Evolutionary conservation across 2,888 invertebrate species (phyloP).

Genomic region (Epirrhoe tristata): DNA sequence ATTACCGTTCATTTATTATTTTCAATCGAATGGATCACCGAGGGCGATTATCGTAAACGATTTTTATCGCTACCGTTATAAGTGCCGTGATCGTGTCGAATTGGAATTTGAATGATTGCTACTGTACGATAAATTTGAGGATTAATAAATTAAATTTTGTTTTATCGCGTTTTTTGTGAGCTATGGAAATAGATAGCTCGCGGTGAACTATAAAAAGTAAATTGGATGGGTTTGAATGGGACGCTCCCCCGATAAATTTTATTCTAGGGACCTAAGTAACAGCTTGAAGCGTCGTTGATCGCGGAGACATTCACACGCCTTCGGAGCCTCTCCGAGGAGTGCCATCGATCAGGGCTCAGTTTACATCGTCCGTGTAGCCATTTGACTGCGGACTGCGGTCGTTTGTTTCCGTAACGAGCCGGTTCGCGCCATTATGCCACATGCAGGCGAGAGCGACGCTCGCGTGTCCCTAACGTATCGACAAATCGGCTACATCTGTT

Average conservation of each 20-base stretch:
- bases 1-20: constrained; percentile 60
- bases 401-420: constrained; percentile 45
- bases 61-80: constrained; percentile 60
- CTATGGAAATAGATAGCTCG: constrained; percentile 40
- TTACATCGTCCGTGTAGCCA: constrained; percentile 40
- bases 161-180: constrained; percentile 45
- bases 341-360: constrained; percentile 37
- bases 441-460: constrained; percentile 20
- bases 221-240: constrained; percentile 45
- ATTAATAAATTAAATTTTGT: constrained; percentile 50
- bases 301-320: constrained; percentile 40
- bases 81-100: constrained; percentile 67
- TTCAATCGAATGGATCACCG: constrained; percentile 62
- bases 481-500: constrained; percentile 47
- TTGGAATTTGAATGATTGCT: constrained; percentile 68
- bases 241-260: constrained; percentile 36
- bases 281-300: constrained; percentile 37
- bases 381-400: constrained; percentile 36
- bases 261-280: constrained; percentile 21
- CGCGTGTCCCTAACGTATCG: constrained; percentile 48
- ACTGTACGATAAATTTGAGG: constrained; percentile 57
- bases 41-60: constrained; percentile 61
- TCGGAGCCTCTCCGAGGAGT: constrained; percentile 19
- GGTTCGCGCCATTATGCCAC: constrained; percentile 30
- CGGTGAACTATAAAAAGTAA: constrained; percentile 41